A percentile compares a stretch with the other conserved stretches of the same genome.
Conservation (phyloP, 2,797 vertebrate species). For the Aphelocoma californica region DNA sequence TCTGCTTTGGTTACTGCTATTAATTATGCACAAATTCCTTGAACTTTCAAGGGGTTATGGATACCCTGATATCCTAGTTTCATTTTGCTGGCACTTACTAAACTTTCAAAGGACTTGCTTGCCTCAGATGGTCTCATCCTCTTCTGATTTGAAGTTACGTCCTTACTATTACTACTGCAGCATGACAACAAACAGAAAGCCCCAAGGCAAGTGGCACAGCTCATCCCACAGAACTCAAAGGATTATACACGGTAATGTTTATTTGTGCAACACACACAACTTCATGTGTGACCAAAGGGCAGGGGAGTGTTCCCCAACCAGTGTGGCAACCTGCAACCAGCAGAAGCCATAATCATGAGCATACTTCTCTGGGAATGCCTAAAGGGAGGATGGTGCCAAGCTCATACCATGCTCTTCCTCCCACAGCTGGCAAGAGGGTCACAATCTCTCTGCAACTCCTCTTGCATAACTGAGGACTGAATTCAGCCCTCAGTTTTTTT, state of each 20-base stretch:
- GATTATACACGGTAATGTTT: neutral
- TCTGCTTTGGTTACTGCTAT: neutral
- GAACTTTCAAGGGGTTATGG: neutral
- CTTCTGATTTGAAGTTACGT: neutral
- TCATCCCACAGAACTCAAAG: neutral
- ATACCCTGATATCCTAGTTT: neutral
- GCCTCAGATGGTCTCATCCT: neutral
- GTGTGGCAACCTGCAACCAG: neutral
- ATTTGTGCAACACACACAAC: neutral
- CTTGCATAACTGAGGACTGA: neutral
- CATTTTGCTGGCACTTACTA: neutral
- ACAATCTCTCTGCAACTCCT: neutral
- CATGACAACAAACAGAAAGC: neutral
- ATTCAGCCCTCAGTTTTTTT: neutral
- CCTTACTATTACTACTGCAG: neutral
- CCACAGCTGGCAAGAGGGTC: rapidly evolving
- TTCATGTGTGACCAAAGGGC: neutral
- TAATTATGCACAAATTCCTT: neutral
- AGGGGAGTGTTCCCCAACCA: neutral
- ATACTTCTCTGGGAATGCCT: neutral
- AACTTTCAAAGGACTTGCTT: neutral
- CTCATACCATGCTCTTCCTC: neutral
- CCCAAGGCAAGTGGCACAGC: neutral
- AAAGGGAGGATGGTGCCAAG: neutral
- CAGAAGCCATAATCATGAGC: rapidly evolving